Evolutionary conservation across 2,113 vertebrate species (phyloP), one percentile per base, ranked within the genome.

Genomic region (Urocynchramus pylzowi): DNA sequence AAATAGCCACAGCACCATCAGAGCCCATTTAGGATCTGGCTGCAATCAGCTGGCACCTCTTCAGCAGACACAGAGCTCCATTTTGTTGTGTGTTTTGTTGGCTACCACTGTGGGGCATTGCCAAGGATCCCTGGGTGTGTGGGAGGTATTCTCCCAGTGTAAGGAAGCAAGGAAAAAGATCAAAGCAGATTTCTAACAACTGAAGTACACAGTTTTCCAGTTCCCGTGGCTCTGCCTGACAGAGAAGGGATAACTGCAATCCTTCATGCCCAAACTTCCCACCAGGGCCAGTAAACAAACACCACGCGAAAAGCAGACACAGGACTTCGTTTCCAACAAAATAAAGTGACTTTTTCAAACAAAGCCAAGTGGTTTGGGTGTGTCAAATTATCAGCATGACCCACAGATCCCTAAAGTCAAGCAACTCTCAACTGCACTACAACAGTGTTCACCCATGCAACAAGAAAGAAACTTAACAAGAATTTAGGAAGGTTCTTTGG

Each of bases 261-360:
- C 67, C 53, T 54, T 89, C 33, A 24, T 20, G 69, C 42, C 30
- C 60, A 75, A 56, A 54, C 42, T 47, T 64, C 35, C 54, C 74
- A 77, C 12, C 56, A 76, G 13, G 35, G 9, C 56, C 42, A 71
- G 33, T 26, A 76, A 95, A 84, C 65, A 85, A 80, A 93, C 28
- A 13, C 16, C 20, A 45, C 0, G 28, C 13, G n/a, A 67, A 87
- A 68, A 59, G 31, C 39, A 89, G 23, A 21, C 24, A 67, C 8
- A 17, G 7, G 21, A 47, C 22, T 49, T 60, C 0, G 0, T 5
- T 84, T 6, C 4, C 26, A 78, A 28, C 6, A 42, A 63, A 24
- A 59, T 9, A 56, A 19, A 35, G 44, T 19, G 5, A 67, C 35
- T 23, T 75, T 39, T 87, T 42, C 41, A 35, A 81, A 81, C 45